These are phyloP conservation scores for Acronicta leporina DNA, from an alignment of 2,888 invertebrate genomes.

Conservation along the genomic window DNA sequence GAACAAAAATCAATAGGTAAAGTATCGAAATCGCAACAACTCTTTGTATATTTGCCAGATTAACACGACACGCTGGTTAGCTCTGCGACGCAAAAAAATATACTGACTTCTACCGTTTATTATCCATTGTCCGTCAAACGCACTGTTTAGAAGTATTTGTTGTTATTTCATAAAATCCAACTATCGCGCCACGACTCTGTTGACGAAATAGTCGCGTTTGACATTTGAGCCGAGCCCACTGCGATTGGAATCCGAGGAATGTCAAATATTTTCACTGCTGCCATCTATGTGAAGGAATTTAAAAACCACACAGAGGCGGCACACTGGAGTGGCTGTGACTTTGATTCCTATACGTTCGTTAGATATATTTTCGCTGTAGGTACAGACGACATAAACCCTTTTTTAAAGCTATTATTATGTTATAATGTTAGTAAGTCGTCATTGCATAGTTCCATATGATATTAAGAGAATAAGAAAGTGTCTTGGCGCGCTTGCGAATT, in stretches of 20 bases:
- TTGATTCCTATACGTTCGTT: slow-evolving; percentile 37
- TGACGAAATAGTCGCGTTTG: slow-evolving; percentile 91
- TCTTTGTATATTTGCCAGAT: slow-evolving; percentile 67
- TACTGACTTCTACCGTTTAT: slow-evolving; percentile 77
- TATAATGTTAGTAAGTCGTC: slow-evolving; percentile 32
- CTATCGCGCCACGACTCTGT: slow-evolving; percentile 88
- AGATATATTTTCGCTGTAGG: slow-evolving; percentile 24
- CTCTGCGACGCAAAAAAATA: slow-evolving; percentile 74
- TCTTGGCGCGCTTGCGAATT: slow-evolving; percentile 73
- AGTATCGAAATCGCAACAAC: slow-evolving; percentile 75
- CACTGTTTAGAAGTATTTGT: slow-evolving; percentile 81
- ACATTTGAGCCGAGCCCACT: slow-evolving; percentile 93
- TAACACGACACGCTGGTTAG: slow-evolving; percentile 74
- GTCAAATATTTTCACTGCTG: slow-evolving; percentile 91
- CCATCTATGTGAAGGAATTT: slow-evolving; percentile 89
- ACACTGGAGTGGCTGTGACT: slow-evolving; percentile 70
- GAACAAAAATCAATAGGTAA: slow-evolving; percentile 85
- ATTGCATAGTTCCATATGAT: slow-evolving; percentile 10
- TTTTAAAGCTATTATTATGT: slow-evolving; percentile 25
- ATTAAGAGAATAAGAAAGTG: slow-evolving; percentile 64
- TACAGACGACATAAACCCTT: slow-evolving; percentile 15
- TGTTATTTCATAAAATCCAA: slow-evolving; percentile 87
- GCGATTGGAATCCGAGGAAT: slow-evolving; percentile 91
- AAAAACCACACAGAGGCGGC: slow-evolving; percentile 75
- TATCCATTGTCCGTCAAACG: slow-evolving; percentile 82